These are phyloP conservation scores for Euura lappo DNA, from an alignment of 1,140 invertebrate genomes.

Conservation along the genomic window DNA sequence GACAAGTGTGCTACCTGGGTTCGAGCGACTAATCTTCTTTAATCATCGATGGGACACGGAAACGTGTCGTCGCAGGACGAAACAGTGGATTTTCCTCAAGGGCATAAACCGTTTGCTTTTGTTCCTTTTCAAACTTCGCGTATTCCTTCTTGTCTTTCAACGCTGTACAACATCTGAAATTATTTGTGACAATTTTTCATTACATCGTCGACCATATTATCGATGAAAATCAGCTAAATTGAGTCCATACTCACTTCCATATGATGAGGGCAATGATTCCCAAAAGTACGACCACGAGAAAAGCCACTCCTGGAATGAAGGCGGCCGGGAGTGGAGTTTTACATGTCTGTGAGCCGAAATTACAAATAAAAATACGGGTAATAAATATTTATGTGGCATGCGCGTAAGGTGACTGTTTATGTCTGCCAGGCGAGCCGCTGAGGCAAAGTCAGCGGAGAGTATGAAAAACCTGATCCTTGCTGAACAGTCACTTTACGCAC, in stretches of 20 bases:
- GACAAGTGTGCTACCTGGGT: too few relatives aligned
- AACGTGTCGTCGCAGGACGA: slow-evolving; percentile 29
- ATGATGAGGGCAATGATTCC: slow-evolving; percentile 25
- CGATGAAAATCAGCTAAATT: too few relatives aligned
- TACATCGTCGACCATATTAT: background rate
- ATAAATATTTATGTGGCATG: background rate
- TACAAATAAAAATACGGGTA: background rate
- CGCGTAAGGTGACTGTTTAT: too few relatives aligned
- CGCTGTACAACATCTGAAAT: slow-evolving; percentile 26
- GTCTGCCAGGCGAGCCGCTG: too few relatives aligned
- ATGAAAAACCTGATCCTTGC: too few relatives aligned
- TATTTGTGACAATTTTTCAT: background rate
- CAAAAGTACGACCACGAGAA: slow-evolving; percentile 16
- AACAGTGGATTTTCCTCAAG: slow-evolving; percentile 39
- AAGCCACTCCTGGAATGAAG: slow-evolving; percentile 22
- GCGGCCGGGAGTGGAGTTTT: slow-evolving; percentile 24
- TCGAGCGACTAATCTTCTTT: slow-evolving; percentile 30
- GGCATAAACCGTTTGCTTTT: slow-evolving; percentile 33
- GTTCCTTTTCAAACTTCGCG: slow-evolving; percentile 37
- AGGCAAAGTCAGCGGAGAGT: too few relatives aligned
- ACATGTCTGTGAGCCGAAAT: slow-evolving; percentile 20
- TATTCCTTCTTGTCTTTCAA: slow-evolving; percentile 36
- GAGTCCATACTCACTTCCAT: slow-evolving; percentile 25
- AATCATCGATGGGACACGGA: slow-evolving; percentile 32
- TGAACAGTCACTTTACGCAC: too few relatives aligned